phyloP scores from a whole-genome alignment of 2,113 vertebrate species.

The Malaclemys terrapin region DNA sequence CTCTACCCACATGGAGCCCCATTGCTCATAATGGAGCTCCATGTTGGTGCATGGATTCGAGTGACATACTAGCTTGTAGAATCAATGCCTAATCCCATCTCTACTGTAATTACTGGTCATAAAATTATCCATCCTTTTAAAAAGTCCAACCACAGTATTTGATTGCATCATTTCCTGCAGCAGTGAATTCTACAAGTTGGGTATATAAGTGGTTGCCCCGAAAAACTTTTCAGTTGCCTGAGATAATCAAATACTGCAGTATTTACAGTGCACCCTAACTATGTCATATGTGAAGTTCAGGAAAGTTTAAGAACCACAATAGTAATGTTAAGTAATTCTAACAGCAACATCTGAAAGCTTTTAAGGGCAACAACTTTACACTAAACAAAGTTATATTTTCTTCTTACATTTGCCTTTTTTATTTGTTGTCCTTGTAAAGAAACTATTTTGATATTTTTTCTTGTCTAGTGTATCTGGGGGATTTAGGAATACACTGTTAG shows the following conservation, averaged over 20 bases:
- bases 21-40: fast-evolving
- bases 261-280: background rate
- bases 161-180: background rate
- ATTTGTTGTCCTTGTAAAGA: constrained; percentile 31
- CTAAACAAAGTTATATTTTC: background rate
- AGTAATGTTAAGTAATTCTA: background rate
- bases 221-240: background rate
- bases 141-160: background rate
- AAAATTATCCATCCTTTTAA: background rate
- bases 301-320: no score
- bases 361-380: background rate
- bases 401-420: background rate
- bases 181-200: background rate
- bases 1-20: fast-evolving
- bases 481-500: constrained; percentile 58
- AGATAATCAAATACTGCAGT: background rate
- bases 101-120: background rate
- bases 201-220: background rate
- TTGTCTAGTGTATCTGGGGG: constrained; percentile 36
- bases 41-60: fast-evolving
- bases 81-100: background rate
- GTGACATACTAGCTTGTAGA: background rate
- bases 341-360: background rate
- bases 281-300: background rate
- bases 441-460: constrained; percentile 71